Conservation (phyloP, 2,797 vertebrate species). For the Aulostomus chinensis region DNA sequence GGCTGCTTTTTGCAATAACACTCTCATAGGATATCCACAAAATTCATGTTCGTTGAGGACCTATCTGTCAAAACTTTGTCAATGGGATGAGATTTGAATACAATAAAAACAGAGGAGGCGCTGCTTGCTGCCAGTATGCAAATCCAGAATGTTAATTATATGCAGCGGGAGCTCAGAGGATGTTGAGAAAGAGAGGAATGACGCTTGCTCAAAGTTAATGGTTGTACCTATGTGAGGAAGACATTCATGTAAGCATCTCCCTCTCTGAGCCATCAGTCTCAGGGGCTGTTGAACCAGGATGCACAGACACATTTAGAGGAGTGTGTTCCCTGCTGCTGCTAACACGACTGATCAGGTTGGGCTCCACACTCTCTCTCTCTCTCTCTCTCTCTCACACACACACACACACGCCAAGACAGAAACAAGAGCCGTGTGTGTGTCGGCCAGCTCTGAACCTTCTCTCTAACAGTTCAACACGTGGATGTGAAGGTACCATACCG, state of each 20-base stretch:
- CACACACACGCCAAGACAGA: too few relatives aligned
- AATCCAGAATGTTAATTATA: conserved; percentile 76
- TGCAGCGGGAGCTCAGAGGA: conserved; percentile 58
- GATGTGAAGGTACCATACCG: conserved; percentile 56
- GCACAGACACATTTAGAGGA: conserved; percentile 27
- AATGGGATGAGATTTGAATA: conserved; percentile 71
- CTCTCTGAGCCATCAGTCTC: too few relatives aligned
- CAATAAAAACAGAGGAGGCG: conserved; percentile 65
- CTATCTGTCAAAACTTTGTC: conserved; percentile 73
- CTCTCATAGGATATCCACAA: conserved; percentile 53
- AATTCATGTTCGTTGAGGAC: conserved; percentile 66
- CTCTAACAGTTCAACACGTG: too few relatives aligned
- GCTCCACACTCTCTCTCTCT: too few relatives aligned
- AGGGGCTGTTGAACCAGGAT: conserved; percentile 20
- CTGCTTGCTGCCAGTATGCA: conserved; percentile 69
- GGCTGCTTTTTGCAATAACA: conserved; percentile 51
- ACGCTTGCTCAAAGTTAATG: conserved; percentile 60
- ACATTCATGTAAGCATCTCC: not conserved
- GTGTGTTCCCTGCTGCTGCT: conserved; percentile 36
- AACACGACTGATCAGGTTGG: conserved; percentile 40
- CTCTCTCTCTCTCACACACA: too few relatives aligned
- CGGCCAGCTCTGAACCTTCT: too few relatives aligned
- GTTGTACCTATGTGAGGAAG: conserved; percentile 1
- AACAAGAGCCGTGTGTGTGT: too few relatives aligned
- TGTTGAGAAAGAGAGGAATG: conserved; percentile 60